Percentiles rank a stretch among this genome's conserved stretches.
phyloP scores from a whole-genome alignment of 37 sponge, comb jelly and placozoan species.

The Oopsacas minuta region DNA sequence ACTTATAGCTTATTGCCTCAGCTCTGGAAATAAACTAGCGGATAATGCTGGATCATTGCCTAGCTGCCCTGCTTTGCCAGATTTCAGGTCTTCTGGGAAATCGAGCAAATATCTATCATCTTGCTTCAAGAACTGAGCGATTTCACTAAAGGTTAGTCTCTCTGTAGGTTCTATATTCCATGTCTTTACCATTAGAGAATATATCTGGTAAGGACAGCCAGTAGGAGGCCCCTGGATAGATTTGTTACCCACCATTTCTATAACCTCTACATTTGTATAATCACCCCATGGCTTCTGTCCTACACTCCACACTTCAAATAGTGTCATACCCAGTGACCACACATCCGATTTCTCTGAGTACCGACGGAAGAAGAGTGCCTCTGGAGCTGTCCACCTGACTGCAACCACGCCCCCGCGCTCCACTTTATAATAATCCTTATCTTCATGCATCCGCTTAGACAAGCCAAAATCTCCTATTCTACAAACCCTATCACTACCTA shows the following conservation, averaged over 20 bases:
- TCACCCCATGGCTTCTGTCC: not conserved
- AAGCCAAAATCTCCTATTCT: not conserved
- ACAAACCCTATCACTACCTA: not conserved
- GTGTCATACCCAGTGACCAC: conserved; percentile 5
- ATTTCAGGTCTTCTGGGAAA: not conserved
- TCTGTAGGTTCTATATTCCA: conserved; percentile 19
- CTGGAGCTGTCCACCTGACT: conserved; percentile 8
- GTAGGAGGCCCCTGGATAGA: not conserved
- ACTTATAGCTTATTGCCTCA: not conserved
- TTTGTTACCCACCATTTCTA: not conserved
- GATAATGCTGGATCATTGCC: not conserved
- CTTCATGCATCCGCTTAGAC: not conserved
- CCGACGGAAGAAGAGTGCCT: not conserved
- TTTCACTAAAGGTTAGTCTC: conserved; percentile 26
- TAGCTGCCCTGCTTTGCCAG: not conserved
- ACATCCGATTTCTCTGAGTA: conserved; percentile 8
- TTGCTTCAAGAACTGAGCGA: conserved; percentile 16
- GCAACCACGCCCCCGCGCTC: not conserved
- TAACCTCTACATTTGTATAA: not conserved
- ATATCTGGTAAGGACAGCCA: not conserved
- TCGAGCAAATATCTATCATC: not conserved
- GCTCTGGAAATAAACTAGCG: not conserved
- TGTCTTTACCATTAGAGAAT: conserved; percentile 25
- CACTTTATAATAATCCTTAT: not conserved
- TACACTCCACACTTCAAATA: conserved; percentile 1